phyloP scores from a whole-genome alignment of 2,113 vertebrate genomes.

The Tupaia tana region DNA sequence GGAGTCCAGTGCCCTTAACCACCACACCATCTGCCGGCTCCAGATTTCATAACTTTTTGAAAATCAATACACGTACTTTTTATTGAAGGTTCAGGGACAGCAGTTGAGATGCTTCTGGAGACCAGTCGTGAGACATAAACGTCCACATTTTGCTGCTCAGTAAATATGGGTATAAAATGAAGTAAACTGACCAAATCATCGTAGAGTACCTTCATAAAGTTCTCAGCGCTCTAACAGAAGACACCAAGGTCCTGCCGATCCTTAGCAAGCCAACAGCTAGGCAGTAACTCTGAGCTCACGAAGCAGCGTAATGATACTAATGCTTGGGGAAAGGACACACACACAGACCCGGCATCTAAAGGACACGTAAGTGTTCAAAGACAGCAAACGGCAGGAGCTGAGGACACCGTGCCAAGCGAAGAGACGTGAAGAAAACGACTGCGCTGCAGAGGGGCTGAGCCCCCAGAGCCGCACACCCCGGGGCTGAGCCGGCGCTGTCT shows the following conservation, averaged over 20 bases:
- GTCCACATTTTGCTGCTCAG: neutral
- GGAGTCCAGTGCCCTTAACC: too few species aligned
- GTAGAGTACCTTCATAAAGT: neutral
- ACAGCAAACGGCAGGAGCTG: conserved; percentile 34
- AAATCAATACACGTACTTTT: neutral
- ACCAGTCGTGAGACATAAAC: neutral
- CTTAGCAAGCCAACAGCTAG: conserved; percentile 8
- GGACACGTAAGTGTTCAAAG: neutral
- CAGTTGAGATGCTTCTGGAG: neutral
- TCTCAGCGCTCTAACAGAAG: neutral
- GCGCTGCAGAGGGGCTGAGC: neutral
- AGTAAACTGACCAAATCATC: neutral
- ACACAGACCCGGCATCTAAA: neutral
- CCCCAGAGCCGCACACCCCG: neutral
- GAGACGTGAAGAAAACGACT: conserved; percentile 39
- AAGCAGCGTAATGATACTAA: neutral
- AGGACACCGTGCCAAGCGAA: conserved; percentile 22
- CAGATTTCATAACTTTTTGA: neutral
- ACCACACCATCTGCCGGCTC: too few species aligned
- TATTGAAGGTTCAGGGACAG: neutral
- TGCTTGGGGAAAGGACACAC: neutral
- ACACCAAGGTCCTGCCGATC: neutral
- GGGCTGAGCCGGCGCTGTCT: neutral
- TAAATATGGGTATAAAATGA: neutral
- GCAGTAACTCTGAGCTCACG: neutral